These are phyloP conservation scores for Elanus axillaris DNA, from an alignment of 2,113 vertebrate genomes.

Conservation along the genomic window DNA sequence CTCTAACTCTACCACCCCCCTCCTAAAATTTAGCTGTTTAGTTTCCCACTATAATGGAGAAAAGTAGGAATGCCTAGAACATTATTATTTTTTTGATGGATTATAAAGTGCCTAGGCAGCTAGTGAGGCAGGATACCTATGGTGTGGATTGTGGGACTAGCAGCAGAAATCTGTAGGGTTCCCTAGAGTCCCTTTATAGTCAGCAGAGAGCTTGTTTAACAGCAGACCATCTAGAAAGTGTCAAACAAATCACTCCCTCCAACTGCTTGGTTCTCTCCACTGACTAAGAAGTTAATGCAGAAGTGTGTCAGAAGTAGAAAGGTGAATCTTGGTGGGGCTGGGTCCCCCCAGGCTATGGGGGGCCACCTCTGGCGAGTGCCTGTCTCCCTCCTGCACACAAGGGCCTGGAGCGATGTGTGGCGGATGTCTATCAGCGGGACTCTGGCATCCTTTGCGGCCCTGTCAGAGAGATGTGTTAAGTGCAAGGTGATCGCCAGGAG, in stretches of 20 bases:
- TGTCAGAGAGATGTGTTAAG: not conserved
- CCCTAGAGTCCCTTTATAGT: not conserved
- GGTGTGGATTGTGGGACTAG: not conserved
- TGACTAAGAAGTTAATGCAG: not conserved
- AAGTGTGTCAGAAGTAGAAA: not conserved
- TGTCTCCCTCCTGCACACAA: rapidly evolving
- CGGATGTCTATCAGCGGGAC: not conserved
- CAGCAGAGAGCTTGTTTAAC: not conserved
- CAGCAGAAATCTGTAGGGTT: not conserved
- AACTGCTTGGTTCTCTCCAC: not conserved
- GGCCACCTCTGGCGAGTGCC: rapidly evolving
- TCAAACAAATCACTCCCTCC: not conserved
- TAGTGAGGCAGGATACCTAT: not conserved
- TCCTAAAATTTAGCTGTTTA: not conserved
- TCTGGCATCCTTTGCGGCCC: not conserved
- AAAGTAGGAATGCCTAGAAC: not conserved
- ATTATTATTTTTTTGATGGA: not conserved
- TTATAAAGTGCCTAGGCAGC: not conserved
- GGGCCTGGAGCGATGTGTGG: not conserved
- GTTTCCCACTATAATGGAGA: not conserved
- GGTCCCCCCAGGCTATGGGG: not conserved
- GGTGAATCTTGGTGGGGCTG: not conserved
- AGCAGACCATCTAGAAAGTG: not conserved
- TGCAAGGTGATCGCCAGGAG: not conserved
- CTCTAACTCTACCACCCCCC: too few species aligned